A percentile compares a stretch with the other conserved stretches of the same genome.
Conservation (phyloP, 2,113 vertebrate genomes). For the Hypocryptadius cinnamomeus region DNA sequence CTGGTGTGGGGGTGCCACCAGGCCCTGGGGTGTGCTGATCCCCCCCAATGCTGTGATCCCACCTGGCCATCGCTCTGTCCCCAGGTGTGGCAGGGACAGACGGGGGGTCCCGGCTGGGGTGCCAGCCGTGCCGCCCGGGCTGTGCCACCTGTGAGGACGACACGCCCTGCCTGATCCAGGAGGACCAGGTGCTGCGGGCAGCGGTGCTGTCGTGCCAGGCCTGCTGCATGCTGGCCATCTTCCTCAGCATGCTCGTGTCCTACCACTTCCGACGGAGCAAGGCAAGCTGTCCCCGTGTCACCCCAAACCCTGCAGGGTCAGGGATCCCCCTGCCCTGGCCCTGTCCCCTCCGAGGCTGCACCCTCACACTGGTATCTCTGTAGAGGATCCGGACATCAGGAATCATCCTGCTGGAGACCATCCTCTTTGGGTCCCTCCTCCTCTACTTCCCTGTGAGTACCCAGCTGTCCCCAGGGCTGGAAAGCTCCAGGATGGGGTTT, state of each 20-base stretch:
- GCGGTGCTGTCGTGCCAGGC: constrained; percentile 80
- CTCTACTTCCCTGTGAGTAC: constrained; percentile 92
- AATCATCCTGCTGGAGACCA: constrained; percentile 85
- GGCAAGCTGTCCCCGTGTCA: constrained; percentile 40
- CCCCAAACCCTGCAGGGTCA: accelerated
- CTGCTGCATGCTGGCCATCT: constrained; percentile 85
- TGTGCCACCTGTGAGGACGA: constrained; percentile 73
- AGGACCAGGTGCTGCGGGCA: constrained; percentile 73
- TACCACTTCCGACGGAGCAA: constrained; percentile 81
- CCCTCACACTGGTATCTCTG: not conserved
- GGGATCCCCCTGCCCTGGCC: too few species aligned
- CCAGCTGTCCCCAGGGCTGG: accelerated
- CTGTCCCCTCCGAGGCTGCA: not conserved
- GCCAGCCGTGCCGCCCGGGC: not conserved
- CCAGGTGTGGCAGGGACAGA: not conserved
- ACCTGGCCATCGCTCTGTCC: accelerated
- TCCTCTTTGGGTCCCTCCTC: constrained; percentile 92
- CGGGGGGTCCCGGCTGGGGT: not conserved
- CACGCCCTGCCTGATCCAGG: constrained; percentile 80
- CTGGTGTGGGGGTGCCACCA: not conserved
- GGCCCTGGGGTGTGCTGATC: too few species aligned
- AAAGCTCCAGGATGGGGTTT: not conserved
- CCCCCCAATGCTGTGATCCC: accelerated
- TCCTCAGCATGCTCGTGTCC: constrained; percentile 87
- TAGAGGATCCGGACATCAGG: constrained; percentile 89